Evolutionary conservation across 2,888 invertebrate species (phyloP).

Genomic region (Lasioglossum calceatum): DNA sequence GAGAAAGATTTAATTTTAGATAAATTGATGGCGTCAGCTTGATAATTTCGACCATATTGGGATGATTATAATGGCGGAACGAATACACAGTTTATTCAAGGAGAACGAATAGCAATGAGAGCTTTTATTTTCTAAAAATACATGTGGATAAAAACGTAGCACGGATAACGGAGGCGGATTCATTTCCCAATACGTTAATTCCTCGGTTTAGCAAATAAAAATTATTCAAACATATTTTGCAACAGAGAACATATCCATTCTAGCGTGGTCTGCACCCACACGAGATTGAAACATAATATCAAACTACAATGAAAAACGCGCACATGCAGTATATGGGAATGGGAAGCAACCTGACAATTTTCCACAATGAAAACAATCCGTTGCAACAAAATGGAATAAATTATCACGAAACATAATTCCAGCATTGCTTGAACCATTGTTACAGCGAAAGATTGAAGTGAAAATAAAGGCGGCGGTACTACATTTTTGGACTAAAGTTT

Average conservation of each 20-base stretch:
- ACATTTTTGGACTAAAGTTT: neutral
- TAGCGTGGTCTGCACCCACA: neutral
- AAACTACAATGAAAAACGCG: neutral
- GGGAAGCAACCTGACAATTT: neutral
- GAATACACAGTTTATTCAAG: neutral
- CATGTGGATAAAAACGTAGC: neutral
- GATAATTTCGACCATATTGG: neutral
- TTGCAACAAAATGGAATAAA: neutral
- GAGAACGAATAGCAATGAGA: neutral
- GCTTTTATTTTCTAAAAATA: neutral
- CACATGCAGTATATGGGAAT: neutral
- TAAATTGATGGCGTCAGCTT: neutral
- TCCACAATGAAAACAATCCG: neutral
- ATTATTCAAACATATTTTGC: neutral
- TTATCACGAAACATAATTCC: neutral
- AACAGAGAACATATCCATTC: neutral
- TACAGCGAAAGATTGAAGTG: neutral
- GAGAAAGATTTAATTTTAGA: neutral
- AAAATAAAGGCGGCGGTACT: neutral
- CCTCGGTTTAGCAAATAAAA: neutral
- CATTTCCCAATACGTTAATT: neutral
- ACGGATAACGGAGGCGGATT: neutral
- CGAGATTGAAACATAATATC: neutral
- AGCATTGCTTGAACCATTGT: neutral
- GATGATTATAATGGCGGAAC: neutral